phyloP scores from a whole-genome alignment of 2,797 vertebrate species.

The Onychomys torridus region DNA sequence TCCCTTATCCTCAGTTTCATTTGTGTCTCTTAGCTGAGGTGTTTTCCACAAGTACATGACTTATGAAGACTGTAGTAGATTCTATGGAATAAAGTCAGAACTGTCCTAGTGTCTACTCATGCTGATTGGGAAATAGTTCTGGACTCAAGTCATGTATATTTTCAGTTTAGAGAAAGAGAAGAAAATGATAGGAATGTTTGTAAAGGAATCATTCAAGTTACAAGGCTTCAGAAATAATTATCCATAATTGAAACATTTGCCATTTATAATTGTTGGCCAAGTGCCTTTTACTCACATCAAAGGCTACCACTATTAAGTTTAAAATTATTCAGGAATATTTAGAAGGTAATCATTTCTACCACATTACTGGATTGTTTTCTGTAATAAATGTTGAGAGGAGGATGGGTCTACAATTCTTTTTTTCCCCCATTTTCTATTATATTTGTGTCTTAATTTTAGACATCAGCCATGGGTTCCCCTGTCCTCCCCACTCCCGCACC shows the following conservation, averaged over 20 bases:
- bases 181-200: background rate
- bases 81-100: background rate
- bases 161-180: background rate
- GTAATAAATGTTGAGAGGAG: background rate
- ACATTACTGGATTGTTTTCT: background rate
- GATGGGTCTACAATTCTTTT: fast-evolving
- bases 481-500: no score
- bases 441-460: no score
- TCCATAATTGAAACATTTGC: background rate
- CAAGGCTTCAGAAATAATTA: background rate
- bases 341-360: background rate
- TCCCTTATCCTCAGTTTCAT: fast-evolving
- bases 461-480: no score
- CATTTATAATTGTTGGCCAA: slow-evolving; percentile 28
- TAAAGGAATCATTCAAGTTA: background rate
- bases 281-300: background rate
- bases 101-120: background rate
- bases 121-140: background rate
- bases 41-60: background rate
- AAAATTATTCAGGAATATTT: slow-evolving; percentile 23
- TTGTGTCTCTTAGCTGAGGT: background rate
- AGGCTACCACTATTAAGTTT: background rate
- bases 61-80: background rate
- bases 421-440: no score
- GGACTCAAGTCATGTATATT: background rate